These are phyloP conservation scores for Perognathus longimembris DNA, from an alignment of 2,113 vertebrate genomes.

Conservation along the genomic window DNA sequence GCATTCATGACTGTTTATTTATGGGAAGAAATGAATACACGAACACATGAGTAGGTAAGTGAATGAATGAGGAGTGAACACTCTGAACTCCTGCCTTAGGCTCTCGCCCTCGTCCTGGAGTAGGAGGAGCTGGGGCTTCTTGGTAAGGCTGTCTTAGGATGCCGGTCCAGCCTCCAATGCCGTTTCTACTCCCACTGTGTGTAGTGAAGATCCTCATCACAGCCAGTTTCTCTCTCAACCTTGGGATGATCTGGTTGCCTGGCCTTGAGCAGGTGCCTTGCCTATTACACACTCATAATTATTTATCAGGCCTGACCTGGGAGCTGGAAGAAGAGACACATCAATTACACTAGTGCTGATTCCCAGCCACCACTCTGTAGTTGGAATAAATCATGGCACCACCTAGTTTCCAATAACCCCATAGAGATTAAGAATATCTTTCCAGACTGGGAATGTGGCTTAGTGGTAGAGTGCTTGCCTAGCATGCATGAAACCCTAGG, in stretches of 20 bases:
- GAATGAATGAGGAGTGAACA: not conserved
- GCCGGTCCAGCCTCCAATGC: not conserved
- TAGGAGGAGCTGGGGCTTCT: not conserved
- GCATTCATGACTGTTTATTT: not conserved
- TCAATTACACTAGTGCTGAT: conserved; percentile 39
- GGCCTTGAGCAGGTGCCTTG: conserved; percentile 42
- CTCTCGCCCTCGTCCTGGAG: not conserved
- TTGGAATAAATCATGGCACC: conserved; percentile 63
- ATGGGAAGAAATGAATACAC: not conserved
- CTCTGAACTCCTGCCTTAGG: not conserved
- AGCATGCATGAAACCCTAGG: no score
- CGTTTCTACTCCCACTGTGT: not conserved
- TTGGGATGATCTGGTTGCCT: conserved; percentile 29
- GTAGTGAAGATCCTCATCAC: not conserved
- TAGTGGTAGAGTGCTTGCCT: no score
- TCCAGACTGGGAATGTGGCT: no score
- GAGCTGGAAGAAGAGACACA: conserved; percentile 50
- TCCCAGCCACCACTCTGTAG: conserved; percentile 39
- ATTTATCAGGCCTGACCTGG: conserved; percentile 62
- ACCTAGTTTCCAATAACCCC: conserved; percentile 31
- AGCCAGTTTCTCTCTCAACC: not conserved
- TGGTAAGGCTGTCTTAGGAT: not conserved
- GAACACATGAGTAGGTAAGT: not conserved
- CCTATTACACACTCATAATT: conserved; percentile 24
- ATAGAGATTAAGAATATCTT: not conserved